Percentiles rank a stretch among this genome's conserved stretches.
phyloP scores from a whole-genome alignment of 2,888 invertebrate species.

The Agrochola litura region DNA sequence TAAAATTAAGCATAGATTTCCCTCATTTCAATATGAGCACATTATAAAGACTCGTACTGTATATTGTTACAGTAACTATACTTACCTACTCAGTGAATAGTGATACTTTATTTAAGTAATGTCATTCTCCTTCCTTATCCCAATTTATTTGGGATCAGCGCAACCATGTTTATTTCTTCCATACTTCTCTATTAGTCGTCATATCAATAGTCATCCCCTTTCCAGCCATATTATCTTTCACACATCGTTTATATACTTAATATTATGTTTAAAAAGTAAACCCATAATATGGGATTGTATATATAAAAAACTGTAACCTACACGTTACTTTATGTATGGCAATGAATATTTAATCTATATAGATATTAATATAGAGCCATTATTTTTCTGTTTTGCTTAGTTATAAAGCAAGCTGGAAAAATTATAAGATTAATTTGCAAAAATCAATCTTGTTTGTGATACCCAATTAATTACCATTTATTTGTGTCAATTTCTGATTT shows the following conservation, averaged over 20 bases:
- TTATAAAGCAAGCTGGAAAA: slow-evolving; percentile 1
- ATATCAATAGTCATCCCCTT: no score
- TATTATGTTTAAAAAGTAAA: background rate
- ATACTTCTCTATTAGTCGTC: no score
- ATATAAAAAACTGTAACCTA: background rate
- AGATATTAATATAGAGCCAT: background rate
- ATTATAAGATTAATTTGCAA: background rate
- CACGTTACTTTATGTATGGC: background rate
- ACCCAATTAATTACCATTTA: background rate
- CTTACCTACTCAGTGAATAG: background rate
- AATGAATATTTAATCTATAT: background rate
- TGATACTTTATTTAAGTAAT: background rate
- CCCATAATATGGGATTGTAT: background rate
- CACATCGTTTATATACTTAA: no score
- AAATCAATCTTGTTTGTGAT: background rate
- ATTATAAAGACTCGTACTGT: no score
- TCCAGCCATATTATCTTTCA: no score
- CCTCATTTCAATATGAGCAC: no score
- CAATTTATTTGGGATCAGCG: no score
- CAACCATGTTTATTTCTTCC: no score
- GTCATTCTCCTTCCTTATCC: no score
- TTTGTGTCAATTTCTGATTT: background rate
- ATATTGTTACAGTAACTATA: background rate
- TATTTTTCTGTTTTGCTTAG: background rate
- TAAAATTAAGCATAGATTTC: no score